Conservation (phyloP, 2,113 vertebrate genomes). For the Paracanthobrama guichenoti region DNA sequence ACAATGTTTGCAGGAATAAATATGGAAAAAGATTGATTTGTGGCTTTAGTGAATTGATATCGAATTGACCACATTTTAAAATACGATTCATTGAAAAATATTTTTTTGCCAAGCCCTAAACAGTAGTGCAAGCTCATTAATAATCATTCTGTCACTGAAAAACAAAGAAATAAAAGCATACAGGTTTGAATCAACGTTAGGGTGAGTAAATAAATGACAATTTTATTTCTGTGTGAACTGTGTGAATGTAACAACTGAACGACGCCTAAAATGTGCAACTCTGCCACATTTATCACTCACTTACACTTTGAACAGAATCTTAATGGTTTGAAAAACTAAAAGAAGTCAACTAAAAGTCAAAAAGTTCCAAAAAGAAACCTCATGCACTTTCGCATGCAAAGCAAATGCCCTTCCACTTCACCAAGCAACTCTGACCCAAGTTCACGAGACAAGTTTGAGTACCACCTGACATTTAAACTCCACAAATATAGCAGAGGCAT, state of each 20-base stretch:
- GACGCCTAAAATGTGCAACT: not conserved
- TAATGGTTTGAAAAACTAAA: not conserved
- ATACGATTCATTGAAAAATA: too few relatives aligned
- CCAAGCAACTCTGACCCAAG: conserved; percentile 28
- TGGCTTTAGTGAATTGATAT: too few relatives aligned
- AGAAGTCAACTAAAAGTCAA: not conserved
- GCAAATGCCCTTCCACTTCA: not conserved
- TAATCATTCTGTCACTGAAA: not conserved
- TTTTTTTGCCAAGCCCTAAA: too few relatives aligned
- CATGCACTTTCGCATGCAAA: not conserved
- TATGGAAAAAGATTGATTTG: too few relatives aligned
- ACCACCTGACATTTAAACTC: conserved; percentile 31
- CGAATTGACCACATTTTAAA: too few relatives aligned
- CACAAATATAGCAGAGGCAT: conserved; percentile 60
- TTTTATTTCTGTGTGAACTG: not conserved
- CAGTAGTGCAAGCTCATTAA: not conserved
- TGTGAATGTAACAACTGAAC: not conserved
- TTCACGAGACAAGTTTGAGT: not conserved
- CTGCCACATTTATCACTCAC: not conserved
- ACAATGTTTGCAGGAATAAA: too few relatives aligned
- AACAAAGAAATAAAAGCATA: not conserved
- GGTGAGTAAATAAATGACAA: too few relatives aligned
- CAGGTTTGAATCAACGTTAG: not conserved
- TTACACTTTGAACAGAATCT: not conserved
- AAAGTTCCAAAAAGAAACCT: not conserved